phyloP scores from a whole-genome alignment of 2,113 vertebrate species.

The Semnornis frantzii region DNA sequence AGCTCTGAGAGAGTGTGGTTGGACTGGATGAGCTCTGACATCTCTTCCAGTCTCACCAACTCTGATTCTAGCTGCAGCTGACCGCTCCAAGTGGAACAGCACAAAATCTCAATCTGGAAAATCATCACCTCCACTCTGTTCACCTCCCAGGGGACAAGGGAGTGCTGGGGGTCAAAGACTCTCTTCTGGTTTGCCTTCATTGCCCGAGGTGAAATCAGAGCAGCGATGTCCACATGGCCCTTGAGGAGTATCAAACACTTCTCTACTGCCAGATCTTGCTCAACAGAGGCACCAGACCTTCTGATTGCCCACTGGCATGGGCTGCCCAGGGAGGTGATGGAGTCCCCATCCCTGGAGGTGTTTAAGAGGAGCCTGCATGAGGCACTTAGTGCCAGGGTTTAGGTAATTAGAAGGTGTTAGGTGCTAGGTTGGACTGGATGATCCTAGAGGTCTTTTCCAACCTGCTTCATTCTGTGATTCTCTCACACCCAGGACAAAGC shows the following conservation, averaged over 20 bases:
- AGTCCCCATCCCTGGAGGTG: too few species aligned
- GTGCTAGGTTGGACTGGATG: too few species aligned
- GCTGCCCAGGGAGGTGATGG: too few species aligned
- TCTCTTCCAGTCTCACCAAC: neutral
- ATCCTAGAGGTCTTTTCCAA: too few species aligned
- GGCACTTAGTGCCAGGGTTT: too few species aligned
- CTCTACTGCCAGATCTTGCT: neutral
- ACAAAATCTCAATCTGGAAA: accelerated
- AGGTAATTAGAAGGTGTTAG: too few species aligned
- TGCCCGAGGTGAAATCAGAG: accelerated
- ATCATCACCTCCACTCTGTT: neutral
- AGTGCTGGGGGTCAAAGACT: too few species aligned
- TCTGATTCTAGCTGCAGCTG: accelerated
- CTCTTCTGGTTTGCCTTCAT: neutral
- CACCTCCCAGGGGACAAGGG: accelerated
- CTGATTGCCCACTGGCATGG: too few species aligned
- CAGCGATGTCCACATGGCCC: accelerated
- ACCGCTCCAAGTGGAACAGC: accelerated
- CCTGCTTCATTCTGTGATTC: too few species aligned
- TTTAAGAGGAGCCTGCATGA: too few species aligned
- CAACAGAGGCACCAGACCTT: neutral
- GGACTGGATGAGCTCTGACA: too few species aligned
- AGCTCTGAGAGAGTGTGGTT: too few species aligned
- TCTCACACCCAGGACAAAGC: neutral
- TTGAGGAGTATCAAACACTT: neutral